phyloP scores from a whole-genome alignment of 2,888 invertebrate species.

The Mechanitis messenoides region DNA sequence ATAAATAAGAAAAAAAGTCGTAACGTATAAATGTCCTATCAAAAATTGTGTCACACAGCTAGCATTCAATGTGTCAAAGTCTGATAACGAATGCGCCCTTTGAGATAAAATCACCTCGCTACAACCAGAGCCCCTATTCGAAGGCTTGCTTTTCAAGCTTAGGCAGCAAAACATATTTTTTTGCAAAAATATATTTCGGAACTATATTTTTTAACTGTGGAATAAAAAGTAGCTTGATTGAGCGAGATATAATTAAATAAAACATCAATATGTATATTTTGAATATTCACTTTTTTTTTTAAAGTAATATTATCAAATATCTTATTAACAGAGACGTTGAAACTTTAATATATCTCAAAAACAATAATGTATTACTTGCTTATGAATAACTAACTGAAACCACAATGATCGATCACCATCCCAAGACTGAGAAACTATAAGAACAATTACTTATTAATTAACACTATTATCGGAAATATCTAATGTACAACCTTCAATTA shows the following conservation, averaged over 20 bases:
- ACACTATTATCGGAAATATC: constrained; percentile 44
- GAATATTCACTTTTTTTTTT: too few relatives aligned
- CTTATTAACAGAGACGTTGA: background rate
- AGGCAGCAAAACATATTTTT: constrained; percentile 1
- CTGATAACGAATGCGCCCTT: constrained; percentile 46
- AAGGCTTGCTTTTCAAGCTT: constrained; percentile 15
- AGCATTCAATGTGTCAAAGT: constrained; percentile 32
- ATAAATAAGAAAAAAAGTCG: constrained; percentile 13
- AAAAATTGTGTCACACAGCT: constrained; percentile 31
- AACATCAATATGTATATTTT: too few relatives aligned
- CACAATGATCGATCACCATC: constrained; percentile 21
- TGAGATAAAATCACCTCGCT: constrained; percentile 43
- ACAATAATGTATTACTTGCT: constrained; percentile 14
- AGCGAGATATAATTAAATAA: too few relatives aligned
- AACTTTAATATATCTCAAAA: background rate
- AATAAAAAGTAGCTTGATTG: too few relatives aligned
- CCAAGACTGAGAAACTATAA: constrained; percentile 25
- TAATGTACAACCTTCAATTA: constrained; percentile 63
- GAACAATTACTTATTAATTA: constrained; percentile 45
- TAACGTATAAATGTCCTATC: constrained; percentile 21
- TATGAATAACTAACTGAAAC: constrained; percentile 22
- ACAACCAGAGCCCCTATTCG: constrained; percentile 14
- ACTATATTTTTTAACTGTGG: too few relatives aligned
- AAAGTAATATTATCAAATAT: too few relatives aligned
- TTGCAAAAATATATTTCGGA: background rate